Evolutionary conservation across 2,113 vertebrate genomes (phyloP).

Genomic region (Theristicus caerulescens): DNA sequence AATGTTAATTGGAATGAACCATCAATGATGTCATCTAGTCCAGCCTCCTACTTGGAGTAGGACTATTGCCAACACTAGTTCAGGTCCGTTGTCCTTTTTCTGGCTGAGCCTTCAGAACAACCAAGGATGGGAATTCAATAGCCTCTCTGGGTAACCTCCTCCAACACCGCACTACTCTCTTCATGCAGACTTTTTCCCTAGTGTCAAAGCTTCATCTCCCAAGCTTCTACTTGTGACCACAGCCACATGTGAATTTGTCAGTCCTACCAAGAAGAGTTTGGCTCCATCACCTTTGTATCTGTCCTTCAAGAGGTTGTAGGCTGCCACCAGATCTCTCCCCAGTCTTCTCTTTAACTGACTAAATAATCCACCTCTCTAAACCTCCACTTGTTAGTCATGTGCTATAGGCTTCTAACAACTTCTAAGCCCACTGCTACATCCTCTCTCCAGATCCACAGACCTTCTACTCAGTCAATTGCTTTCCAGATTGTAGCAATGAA

Average conservation of each 20-base stretch:
- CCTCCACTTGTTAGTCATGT: background rate
- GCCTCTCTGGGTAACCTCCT: background rate
- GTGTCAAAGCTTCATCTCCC: background rate
- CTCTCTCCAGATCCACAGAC: background rate
- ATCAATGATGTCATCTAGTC: background rate
- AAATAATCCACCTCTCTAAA: background rate
- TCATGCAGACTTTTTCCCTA: background rate
- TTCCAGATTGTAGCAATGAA: background rate
- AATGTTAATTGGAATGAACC: background rate
- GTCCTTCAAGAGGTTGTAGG: background rate
- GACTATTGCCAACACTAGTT: background rate
- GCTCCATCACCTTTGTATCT: background rate
- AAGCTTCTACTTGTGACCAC: background rate
- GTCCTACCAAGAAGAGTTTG: background rate
- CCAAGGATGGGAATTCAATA: background rate
- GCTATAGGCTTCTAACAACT: background rate
- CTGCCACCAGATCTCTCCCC: background rate
- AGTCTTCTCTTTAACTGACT: background rate
- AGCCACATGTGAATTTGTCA: background rate
- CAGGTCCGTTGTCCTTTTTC: background rate
- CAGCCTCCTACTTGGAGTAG: background rate
- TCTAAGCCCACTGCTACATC: background rate
- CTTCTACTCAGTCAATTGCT: background rate
- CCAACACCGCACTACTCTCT: background rate
- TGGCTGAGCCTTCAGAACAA: background rate